These are phyloP conservation scores for Hesperia comma DNA, from an alignment of 2,888 invertebrate genomes.

Conservation along the genomic window DNA sequence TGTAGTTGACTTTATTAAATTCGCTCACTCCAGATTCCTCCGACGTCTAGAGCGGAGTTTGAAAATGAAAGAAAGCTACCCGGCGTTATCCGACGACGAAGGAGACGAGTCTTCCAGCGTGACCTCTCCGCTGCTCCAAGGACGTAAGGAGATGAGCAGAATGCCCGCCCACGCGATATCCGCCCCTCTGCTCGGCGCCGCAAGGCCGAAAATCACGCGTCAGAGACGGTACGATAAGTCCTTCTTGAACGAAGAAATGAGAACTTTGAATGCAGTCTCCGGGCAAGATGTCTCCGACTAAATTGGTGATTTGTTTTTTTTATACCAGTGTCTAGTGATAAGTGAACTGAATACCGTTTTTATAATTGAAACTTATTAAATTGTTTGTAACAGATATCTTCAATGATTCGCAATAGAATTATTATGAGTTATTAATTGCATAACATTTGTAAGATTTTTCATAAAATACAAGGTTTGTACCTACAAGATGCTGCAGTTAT, in stretches of 20 bases:
- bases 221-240: constrained; percentile 76
- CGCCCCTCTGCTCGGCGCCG: constrained; percentile 75
- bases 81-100: constrained; percentile 84
- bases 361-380: no score
- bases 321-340: not conserved
- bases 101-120: constrained; percentile 86
- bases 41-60: constrained; percentile 88
- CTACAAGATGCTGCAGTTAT: constrained; percentile 1
- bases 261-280: constrained; percentile 69
- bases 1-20: constrained; percentile 21
- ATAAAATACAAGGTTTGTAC: not conserved
- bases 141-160: constrained; percentile 66
- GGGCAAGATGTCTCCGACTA: constrained; percentile 78
- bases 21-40: constrained; percentile 82
- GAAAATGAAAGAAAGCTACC: constrained; percentile 86
- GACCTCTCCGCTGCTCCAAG: constrained; percentile 85
- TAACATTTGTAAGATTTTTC: not conserved
- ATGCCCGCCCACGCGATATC: constrained; percentile 72
- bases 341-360: not conserved
- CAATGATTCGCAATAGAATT: no score
- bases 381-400: no score
- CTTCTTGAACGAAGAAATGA: constrained; percentile 73
- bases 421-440: not conserved
- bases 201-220: constrained; percentile 74
- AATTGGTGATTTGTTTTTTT: constrained; percentile 38